Evolutionary conservation across 2,888 invertebrate genomes (phyloP).

Genomic region (Hirtodrosophila confusa): DNA sequence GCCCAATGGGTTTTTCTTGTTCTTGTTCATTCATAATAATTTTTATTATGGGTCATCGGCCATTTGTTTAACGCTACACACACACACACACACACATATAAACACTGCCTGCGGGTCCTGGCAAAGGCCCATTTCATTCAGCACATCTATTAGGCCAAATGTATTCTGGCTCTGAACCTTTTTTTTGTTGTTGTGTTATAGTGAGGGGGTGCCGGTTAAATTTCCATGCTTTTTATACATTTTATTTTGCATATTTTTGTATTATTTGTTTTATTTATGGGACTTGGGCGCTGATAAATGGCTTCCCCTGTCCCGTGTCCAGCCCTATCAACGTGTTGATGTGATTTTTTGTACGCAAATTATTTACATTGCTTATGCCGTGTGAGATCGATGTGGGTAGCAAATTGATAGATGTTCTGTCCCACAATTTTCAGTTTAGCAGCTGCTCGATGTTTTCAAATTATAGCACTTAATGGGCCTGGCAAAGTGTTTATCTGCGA

Average conservation of each 20-base stretch:
- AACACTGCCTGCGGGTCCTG: conserved; percentile 39
- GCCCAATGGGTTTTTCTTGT: conserved; percentile 75
- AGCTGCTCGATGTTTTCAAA: conserved; percentile 34
- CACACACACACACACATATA: conserved; percentile 18
- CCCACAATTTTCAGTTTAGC: conserved; percentile 16
- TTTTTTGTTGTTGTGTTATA: conserved; percentile 20
- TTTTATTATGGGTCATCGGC: conserved; percentile 80
- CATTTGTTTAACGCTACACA: conserved; percentile 73
- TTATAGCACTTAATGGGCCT: conserved; percentile 16
- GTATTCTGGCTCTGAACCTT: conserved; percentile 55
- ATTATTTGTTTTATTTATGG: conserved; percentile 78
- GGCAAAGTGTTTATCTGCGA: conserved; percentile 21
- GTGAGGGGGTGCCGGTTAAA: conserved; percentile 16
- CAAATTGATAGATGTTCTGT: conserved; percentile 49
- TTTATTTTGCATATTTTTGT: conserved; percentile 75
- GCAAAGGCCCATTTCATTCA: conserved; percentile 63
- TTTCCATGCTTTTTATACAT: conserved; percentile 60
- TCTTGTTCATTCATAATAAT: conserved; percentile 79
- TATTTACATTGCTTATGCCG: conserved; percentile 11
- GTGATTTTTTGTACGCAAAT: conserved; percentile 63
- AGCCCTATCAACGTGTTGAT: conserved; percentile 72
- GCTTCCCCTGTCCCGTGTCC: conserved; percentile 35
- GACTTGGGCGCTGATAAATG: conserved; percentile 70
- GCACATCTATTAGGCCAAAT: conserved; percentile 76
- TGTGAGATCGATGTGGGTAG: conserved; percentile 40